Evolutionary conservation across 2,888 invertebrate species (phyloP).

Genomic region (Aporophyla lueneburgensis): DNA sequence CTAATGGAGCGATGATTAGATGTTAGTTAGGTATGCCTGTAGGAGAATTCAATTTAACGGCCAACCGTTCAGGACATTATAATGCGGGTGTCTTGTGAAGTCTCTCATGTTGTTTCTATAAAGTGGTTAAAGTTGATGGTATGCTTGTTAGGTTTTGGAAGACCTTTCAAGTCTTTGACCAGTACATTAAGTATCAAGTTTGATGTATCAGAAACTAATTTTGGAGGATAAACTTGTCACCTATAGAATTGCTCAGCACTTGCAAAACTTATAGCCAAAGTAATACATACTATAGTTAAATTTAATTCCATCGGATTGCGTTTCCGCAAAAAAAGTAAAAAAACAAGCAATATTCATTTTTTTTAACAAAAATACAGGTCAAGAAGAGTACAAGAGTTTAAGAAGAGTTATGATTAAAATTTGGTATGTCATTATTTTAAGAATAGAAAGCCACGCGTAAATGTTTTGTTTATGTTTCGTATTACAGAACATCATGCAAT

Average conservation of each 20-base stretch:
- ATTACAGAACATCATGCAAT: too few species aligned
- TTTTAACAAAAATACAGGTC: background rate
- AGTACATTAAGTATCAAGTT: background rate
- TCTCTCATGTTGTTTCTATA: background rate
- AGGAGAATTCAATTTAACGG: conserved; percentile 52
- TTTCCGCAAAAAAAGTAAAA: background rate
- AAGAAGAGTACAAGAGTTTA: background rate
- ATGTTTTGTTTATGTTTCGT: background rate
- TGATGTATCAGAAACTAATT: background rate
- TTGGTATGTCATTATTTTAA: background rate
- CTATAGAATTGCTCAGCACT: background rate
- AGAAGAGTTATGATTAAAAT: background rate
- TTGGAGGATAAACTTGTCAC: background rate
- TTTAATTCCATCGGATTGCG: background rate
- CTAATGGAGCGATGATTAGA: conserved; percentile 56
- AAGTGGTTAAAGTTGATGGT: too few species aligned
- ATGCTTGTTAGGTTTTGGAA: background rate
- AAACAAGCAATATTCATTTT: background rate
- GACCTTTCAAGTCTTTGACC: too few species aligned
- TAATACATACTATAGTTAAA: background rate
- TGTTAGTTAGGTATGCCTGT: conserved; percentile 43
- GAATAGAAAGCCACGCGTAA: background rate
- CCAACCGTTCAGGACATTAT: conserved; percentile 32
- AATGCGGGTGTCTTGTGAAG: background rate
- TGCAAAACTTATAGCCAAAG: background rate